These are phyloP conservation scores for Notodromas monacha DNA, from an alignment of 2,888 invertebrate genomes.

Conservation along the genomic window DNA sequence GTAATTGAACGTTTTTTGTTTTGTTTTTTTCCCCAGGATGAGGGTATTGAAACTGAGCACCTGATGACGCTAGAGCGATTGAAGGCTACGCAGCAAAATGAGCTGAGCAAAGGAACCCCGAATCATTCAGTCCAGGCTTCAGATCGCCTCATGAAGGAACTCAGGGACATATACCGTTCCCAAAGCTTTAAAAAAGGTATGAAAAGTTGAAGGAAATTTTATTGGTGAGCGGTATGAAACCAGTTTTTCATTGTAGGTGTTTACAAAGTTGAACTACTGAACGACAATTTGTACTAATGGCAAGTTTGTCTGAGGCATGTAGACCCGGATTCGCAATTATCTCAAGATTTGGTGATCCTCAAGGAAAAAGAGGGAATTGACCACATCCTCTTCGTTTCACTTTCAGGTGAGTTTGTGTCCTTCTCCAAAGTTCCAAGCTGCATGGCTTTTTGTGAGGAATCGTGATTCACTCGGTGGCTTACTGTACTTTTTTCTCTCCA, in stretches of 20 bases:
- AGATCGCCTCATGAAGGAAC: constrained; percentile 94
- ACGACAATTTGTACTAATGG: constrained; percentile 97
- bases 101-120: constrained; percentile 73
- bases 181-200: constrained; percentile 68
- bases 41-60: too few relatives aligned
- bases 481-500: constrained; percentile 1
- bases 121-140: constrained; percentile 94
- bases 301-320: constrained; percentile 82
- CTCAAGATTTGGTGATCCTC: constrained; percentile 61
- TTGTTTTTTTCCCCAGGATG: too few relatives aligned
- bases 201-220: too few relatives aligned
- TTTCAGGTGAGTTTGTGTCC: constrained; percentile 30
- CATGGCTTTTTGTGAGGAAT: neutral
- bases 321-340: constrained; percentile 83
- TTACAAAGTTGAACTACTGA: constrained; percentile 59
- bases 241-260: too few relatives aligned
- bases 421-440: neutral
- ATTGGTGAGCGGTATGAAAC: too few relatives aligned
- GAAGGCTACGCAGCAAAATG: constrained; percentile 77
- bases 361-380: constrained; percentile 87
- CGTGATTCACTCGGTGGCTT: neutral
- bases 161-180: constrained; percentile 85
- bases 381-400: constrained; percentile 73
- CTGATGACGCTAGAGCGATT: constrained; percentile 50
- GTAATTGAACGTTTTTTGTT: too few relatives aligned